These are phyloP conservation scores for Australoheros scitulus DNA, from an alignment of 2,113 vertebrate species.

Conservation along the genomic window DNA sequence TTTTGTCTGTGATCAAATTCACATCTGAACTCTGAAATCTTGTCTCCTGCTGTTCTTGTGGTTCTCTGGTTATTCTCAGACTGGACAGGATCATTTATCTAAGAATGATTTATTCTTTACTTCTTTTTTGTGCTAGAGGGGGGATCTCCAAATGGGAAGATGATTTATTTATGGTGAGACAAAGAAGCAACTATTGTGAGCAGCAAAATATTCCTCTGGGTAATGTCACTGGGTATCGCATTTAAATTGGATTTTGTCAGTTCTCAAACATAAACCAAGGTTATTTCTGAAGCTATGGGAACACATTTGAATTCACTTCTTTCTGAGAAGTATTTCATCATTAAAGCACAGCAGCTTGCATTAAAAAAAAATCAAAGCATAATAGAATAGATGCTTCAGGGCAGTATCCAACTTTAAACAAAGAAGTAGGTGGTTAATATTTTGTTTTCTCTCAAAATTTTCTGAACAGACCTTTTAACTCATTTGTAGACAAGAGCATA, in stretches of 20 bases:
- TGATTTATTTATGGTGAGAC: constrained; percentile 6
- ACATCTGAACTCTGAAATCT: not conserved
- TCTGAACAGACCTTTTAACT: not conserved
- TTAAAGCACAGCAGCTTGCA: not conserved
- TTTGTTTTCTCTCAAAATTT: not conserved
- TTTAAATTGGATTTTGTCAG: constrained; percentile 6
- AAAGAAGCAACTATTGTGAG: constrained; percentile 6
- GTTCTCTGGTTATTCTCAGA: not conserved
- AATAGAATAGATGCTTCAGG: not conserved
- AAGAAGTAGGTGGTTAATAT: constrained; percentile 11
- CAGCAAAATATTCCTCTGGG: constrained; percentile 10
- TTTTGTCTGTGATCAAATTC: not conserved
- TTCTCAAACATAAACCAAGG: not conserved
- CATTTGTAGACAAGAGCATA: not conserved
- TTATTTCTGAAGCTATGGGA: not conserved
- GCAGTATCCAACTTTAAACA: constrained; percentile 8
- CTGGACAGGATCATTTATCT: constrained; percentile 10
- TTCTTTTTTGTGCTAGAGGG: not conserved
- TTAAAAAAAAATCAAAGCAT: not conserved
- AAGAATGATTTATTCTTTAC: constrained; percentile 12
- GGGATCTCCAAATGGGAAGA: not conserved
- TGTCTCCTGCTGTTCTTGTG: not conserved
- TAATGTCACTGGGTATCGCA: constrained; percentile 11
- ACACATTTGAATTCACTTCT: not conserved
- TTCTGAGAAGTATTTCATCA: not conserved